Base-by-base conservation (phyloP, 2,113 vertebrate genomes). In the Lamprologus speciosus region DNA sequence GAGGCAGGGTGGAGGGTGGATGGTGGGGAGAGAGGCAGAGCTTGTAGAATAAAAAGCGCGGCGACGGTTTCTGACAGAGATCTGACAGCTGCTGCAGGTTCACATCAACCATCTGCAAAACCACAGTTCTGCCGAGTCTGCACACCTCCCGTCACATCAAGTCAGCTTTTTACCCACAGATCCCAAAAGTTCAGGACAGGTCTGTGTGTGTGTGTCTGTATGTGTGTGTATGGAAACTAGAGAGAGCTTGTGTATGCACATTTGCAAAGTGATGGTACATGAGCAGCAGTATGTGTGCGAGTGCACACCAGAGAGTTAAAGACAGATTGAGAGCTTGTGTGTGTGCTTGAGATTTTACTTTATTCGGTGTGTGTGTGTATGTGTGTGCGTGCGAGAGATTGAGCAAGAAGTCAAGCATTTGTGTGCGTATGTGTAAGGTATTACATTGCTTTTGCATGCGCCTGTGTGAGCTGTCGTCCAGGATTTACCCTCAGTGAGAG, bases 81-180 rank as follows among this genome's bases (percentile, higher is more conserved):
- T 89, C 86, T 94, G 94, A 95, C 94, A 94, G 92, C 89, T 90
- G 90, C 92, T 91, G 92, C 91, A 91, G 88, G 88, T 94, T 93
- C 90, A 91, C 88, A 88, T 90, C 92, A 88, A 87, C 84, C 85
- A 80, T 91, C 92, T 86, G 90, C 90, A 85, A 80, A 86, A 83
- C 37, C 54, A 42, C 82, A 50, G 17, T 93, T 95, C 88, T 93
- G 94, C 91, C 10, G 90, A 92, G 87, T 93, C 89, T 51, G 93
- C 94, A 93, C 84, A 90, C 88, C 91, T 92, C 88, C 87, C 81
- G 33, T 95, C 91, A 92, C 89, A 91, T 94, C 90, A 88, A 63
- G 91, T 94, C 91, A 94, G 93, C 93, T 93, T 86, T 92, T 93
- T 91, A 89, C 83, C 81, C 89, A 90, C 89, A 92, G 80, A 87